These are phyloP conservation scores for Heliconius eleuchia DNA, from an alignment of 1,140 invertebrate species.

Conservation along the genomic window DNA sequence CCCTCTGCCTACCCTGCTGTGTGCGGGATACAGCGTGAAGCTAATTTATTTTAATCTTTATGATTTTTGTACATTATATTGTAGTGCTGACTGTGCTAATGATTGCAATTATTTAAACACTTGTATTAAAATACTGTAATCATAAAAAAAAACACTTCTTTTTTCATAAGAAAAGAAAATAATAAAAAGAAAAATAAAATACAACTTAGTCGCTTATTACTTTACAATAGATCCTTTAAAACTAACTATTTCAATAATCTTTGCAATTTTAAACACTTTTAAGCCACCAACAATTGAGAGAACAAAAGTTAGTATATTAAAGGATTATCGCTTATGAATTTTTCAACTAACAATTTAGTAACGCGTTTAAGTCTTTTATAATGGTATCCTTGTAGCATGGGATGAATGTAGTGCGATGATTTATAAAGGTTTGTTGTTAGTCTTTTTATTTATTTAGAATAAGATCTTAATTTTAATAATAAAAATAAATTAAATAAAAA, in stretches of 20 bases:
- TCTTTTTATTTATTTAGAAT: neutral
- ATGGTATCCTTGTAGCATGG: neutral
- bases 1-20: too few species aligned
- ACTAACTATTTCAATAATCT: neutral
- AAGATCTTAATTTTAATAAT: neutral
- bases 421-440: neutral
- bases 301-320: neutral
- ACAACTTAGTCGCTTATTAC: too few species aligned
- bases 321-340: neutral
- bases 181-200: too few species aligned
- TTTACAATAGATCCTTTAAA: too few species aligned
- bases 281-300: neutral
- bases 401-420: neutral
- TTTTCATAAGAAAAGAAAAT: too few species aligned
- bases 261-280: neutral
- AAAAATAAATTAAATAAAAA: neutral
- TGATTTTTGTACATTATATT: too few species aligned
- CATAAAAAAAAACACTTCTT: too few species aligned
- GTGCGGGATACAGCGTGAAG: too few species aligned
- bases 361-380: conserved; percentile 44
- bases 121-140: too few species aligned
- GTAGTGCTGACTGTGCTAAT: too few species aligned
- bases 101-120: too few species aligned
- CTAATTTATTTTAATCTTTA: too few species aligned
- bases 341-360: neutral